phyloP scores from a whole-genome alignment of 2,888 invertebrate genomes.

The Clunio marinus region DNA sequence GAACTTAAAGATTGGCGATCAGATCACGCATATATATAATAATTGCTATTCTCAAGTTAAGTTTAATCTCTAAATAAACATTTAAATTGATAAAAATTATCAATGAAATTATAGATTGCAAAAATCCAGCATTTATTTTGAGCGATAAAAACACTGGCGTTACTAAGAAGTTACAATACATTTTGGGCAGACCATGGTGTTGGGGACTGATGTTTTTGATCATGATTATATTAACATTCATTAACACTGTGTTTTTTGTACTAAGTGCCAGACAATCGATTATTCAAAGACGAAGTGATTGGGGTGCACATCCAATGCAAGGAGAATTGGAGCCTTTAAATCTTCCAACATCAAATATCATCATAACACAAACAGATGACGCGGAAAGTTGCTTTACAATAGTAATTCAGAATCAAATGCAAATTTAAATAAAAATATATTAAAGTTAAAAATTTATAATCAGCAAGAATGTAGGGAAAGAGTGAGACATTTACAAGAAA shows the following conservation, averaged over 20 bases:
- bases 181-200: not conserved
- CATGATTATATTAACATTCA: not conserved
- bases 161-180: not conserved
- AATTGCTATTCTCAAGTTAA: not conserved
- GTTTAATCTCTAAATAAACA: not conserved
- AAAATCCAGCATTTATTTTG: not conserved
- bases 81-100: not conserved
- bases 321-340: not conserved
- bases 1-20: not conserved
- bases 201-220: not conserved
- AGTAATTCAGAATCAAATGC: too few relatives aligned
- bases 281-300: not conserved
- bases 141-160: not conserved
- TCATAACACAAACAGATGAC: not conserved
- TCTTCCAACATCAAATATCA: not conserved
- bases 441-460: too few relatives aligned
- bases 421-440: too few relatives aligned
- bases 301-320: not conserved
- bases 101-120: not conserved
- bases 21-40: not conserved
- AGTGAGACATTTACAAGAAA: not conserved
- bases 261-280: not conserved
- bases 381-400: not conserved
- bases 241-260: not conserved
- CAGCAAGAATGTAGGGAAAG: not conserved